phyloP scores from a whole-genome alignment of 2,113 vertebrate species.

The Pleuronectes platessa region DNA sequence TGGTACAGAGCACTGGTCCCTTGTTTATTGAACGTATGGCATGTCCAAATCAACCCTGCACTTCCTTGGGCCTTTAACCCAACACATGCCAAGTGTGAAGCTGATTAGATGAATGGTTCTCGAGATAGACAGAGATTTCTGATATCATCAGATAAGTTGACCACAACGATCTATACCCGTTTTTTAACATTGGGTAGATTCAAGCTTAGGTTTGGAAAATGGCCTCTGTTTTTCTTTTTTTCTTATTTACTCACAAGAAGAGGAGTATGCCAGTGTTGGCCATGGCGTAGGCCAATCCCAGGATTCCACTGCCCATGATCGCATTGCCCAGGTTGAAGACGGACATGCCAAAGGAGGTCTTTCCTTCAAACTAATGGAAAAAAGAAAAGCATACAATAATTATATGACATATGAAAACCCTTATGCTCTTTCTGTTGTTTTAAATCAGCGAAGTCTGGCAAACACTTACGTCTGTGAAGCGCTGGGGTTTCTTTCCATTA shows the following conservation, averaged over 20 bases:
- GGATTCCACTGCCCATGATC: slow-evolving; percentile 99
- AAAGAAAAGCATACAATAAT: background rate
- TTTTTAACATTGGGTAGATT: background rate
- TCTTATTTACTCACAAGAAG: slow-evolving; percentile 91
- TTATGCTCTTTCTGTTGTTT: background rate
- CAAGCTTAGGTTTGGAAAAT: background rate
- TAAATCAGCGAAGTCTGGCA: background rate
- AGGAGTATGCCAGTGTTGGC: slow-evolving; percentile 97
- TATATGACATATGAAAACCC: background rate
- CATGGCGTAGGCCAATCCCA: slow-evolving; percentile 98
- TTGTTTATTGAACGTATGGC: too few species aligned
- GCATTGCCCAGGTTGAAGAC: slow-evolving; percentile 99
- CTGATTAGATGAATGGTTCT: too few species aligned
- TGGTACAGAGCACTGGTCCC: too few species aligned
- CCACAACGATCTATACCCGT: too few species aligned
- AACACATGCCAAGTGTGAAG: too few species aligned
- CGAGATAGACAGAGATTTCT: too few species aligned
- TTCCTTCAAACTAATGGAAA: slow-evolving; percentile 92
- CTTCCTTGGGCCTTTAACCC: too few species aligned
- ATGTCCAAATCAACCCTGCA: too few species aligned
- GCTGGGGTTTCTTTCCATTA: slow-evolving; percentile 86
- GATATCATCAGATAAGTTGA: too few species aligned
- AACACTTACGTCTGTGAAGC: slow-evolving; percentile 91
- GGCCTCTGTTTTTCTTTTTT: background rate
- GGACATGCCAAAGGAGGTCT: slow-evolving; percentile 97